Percentiles rank a stretch among this genome's conserved stretches.
These are phyloP conservation scores for Pemphigus obesinymphae DNA, from an alignment of 1,140 invertebrate species.

Conservation along the genomic window DNA sequence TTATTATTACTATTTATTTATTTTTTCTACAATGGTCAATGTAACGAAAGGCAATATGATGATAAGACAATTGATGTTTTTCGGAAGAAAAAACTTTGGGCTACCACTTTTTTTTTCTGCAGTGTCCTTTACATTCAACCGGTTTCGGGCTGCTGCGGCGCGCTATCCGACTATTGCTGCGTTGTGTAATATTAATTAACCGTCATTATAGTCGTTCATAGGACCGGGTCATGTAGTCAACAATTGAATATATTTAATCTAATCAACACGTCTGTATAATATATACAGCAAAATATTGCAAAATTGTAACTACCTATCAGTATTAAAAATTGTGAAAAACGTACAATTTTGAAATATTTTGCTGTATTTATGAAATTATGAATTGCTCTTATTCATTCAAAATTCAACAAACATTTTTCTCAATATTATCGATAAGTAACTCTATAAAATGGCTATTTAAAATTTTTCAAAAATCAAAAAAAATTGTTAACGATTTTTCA, in stretches of 20 bases:
- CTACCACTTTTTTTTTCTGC: slow-evolving; percentile 30
- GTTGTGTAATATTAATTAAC: slow-evolving; percentile 22
- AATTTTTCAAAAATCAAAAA: too few relatives aligned
- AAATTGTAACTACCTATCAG: too few relatives aligned
- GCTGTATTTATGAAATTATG: too few relatives aligned
- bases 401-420: too few relatives aligned
- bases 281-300: too few relatives aligned
- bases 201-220: slow-evolving; percentile 23
- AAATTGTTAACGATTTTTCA: too few relatives aligned
- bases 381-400: too few relatives aligned
- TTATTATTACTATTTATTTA: background rate
- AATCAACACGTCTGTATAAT: background rate
- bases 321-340: too few relatives aligned
- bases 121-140: slow-evolving; percentile 19
- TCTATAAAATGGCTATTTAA: too few relatives aligned
- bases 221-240: background rate
- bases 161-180: background rate
- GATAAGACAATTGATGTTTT: slow-evolving; percentile 40
- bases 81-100: slow-evolving; percentile 39
- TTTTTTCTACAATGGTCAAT: slow-evolving; percentile 6
- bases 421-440: too few relatives aligned
- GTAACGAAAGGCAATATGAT: slow-evolving; percentile 19
- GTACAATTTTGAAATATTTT: too few relatives aligned
- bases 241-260: background rate
- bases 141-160: background rate